A percentile compares a stretch with the other conserved stretches of the same genome.
Conservation (phyloP, 2,113 vertebrate genomes). For the Pseudopodoces humilis region DNA sequence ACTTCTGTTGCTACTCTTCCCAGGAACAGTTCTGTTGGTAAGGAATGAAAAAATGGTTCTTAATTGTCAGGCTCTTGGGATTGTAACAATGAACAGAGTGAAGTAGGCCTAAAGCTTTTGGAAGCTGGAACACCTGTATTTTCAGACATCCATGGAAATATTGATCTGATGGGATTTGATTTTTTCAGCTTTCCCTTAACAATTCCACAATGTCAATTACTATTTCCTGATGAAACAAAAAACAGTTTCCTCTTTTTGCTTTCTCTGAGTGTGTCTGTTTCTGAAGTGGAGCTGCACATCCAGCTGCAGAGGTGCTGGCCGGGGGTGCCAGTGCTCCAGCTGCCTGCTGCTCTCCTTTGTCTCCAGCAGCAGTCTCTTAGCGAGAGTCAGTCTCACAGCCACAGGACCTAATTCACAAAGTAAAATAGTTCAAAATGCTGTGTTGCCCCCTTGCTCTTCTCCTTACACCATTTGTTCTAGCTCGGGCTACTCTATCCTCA, state of each 20-base stretch:
- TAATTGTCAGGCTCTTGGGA: neutral
- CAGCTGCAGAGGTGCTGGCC: neutral
- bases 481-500: neutral
- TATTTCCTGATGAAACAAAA: neutral
- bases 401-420: neutral
- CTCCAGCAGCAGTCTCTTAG: neutral
- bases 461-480: neutral
- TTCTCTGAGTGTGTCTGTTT: neutral
- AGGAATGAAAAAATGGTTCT: neutral
- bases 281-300: neutral
- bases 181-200: neutral
- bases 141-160: neutral
- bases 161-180: neutral
- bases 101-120: neutral
- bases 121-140: neutral
- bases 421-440: neutral
- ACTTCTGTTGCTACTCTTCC: neutral
- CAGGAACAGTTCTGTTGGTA: neutral
- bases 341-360: neutral
- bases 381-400: neutral
- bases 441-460: neutral
- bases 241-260: neutral
- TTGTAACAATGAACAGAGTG: neutral
- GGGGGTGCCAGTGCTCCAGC: neutral
- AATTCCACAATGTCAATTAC: rapidly evolving